Evolutionary conservation across 2,888 invertebrate genomes (phyloP), one percentile per base, ranked within the genome.

Genomic region (Drosophila diplacantha): DNA sequence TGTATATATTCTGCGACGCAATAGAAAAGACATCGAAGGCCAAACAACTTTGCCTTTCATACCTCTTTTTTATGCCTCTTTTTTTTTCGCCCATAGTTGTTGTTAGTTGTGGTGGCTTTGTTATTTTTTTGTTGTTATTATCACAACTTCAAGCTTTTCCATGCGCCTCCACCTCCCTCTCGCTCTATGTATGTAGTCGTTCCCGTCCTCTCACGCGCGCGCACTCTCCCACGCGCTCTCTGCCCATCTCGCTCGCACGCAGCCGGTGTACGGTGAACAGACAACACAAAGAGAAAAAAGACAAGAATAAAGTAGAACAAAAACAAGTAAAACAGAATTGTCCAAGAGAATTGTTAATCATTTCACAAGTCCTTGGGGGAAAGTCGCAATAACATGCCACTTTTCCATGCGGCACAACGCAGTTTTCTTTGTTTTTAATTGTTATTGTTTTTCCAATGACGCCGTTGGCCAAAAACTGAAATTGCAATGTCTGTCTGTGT

Each of bases 11-110:
- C 77, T 81, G 80, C 80, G 80, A 76, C 80, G 80, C 80, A 81
- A 81, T 81, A 79, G 74, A 79, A 80, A 80, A 80, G 77, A 82
- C 82, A 79, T 81, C 71, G 84, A 81, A 81, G 84, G 80, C 80
- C 84, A 83, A 81, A 81, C 80, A 80, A 80, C 80, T 75, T 78
- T 75, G 81, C 69, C 65, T 74, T 78, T 75, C 75, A 62, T 66
- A 57, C 68, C 65, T 67, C 61, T 54, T 53, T 68, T 62, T 37
- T 46, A 58, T 38, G 14, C 34, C 22, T 61, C 53, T 53, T 72
- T 69, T 76, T 68, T 44, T 61, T 51, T n/a, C 18, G 47, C 47
- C 29, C 46, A 14, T 38, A 31, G 26, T 58, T 69, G 54, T 55
- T 51, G 53, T 52, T 55, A 47, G 24, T 47, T 16, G 32, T 47